Base-by-base conservation (phyloP, 2,113 vertebrate genomes). In the Sciurus niger region DNA sequence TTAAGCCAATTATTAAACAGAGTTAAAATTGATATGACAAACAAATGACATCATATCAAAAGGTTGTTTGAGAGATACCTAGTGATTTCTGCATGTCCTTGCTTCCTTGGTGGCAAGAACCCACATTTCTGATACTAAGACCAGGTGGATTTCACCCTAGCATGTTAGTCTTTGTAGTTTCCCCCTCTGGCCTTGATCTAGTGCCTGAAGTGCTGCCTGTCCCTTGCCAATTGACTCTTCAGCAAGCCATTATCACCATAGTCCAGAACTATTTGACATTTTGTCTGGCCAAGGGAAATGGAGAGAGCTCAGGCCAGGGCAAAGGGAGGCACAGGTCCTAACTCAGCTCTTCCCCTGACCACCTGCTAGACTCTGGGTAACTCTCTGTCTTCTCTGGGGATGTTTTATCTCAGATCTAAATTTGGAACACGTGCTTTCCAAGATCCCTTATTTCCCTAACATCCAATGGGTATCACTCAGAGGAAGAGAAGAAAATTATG, bases 331-430 rank as follows among this genome's bases (percentile, higher is more conserved):
- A 30, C 6, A 9, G 34, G 58, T 22, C 58, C 51, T 16, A 0
- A 3, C 34, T 74, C 14, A 32, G 67, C 72, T 58, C 18, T 80
- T 55, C 46, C 40, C 24, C 9, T 7, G 8, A 2, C 40, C 24
- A 89, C 46, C 53, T 53, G n/a, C 48, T 72, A 63, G 68, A 60
- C 51, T 72, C 65, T 73, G 77, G n/a, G 46, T 37, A 63, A 87
- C 46, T 43, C 5, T 32, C 32, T n/a, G 12, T 14, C 65, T 63
- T 85, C 48, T 89, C 46, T 63, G 67, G 30, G 25, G 2, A 46
- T 89, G 43, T 88, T 51, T 90, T 80, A 78, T 83, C 78, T 88
- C 28, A 67, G 22, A 34, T 90, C 6, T 89, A 77, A 87, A 53
- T 46, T 63, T 83, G 53, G 53, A 91, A 55, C n/a, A 25, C 32